phyloP scores from a whole-genome alignment of 2,888 invertebrate genomes.

The Sphinx pinastri region DNA sequence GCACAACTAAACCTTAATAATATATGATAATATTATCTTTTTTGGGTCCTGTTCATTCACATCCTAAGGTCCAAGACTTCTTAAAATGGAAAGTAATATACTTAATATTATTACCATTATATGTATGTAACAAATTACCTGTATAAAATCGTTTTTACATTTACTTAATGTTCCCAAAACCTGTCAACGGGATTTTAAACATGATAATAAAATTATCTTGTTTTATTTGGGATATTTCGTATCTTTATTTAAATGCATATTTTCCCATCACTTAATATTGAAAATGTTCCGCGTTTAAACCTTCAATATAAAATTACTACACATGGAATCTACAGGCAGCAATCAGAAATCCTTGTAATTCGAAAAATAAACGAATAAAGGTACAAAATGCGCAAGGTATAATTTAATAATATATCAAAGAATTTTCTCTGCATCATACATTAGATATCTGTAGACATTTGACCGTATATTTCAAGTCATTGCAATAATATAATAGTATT shows the following conservation, averaged over 20 bases:
- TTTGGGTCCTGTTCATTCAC: too few species aligned
- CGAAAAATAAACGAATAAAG: slow-evolving; percentile 7
- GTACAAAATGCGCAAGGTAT: background rate
- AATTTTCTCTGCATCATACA: background rate
- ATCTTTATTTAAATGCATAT: background rate
- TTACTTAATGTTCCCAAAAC: background rate
- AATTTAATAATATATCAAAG: background rate
- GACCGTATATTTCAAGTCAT: too few species aligned
- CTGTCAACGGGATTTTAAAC: background rate
- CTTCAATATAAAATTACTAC: background rate
- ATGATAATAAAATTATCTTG: background rate
- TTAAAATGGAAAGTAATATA: background rate
- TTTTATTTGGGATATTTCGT: background rate
- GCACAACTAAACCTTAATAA: too few species aligned
- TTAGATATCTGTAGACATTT: background rate
- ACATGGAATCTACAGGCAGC: background rate
- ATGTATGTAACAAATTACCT: background rate
- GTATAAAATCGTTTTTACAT: background rate
- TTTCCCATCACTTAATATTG: background rate
- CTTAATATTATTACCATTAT: background rate
- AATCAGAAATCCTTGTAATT: background rate
- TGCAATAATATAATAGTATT: too few species aligned
- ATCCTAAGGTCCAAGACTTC: background rate
- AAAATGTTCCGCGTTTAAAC: background rate
- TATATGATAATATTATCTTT: too few species aligned